Evolutionary conservation across 1,140 invertebrate species (phyloP).

Genomic region (Diuraphis noxia): DNA sequence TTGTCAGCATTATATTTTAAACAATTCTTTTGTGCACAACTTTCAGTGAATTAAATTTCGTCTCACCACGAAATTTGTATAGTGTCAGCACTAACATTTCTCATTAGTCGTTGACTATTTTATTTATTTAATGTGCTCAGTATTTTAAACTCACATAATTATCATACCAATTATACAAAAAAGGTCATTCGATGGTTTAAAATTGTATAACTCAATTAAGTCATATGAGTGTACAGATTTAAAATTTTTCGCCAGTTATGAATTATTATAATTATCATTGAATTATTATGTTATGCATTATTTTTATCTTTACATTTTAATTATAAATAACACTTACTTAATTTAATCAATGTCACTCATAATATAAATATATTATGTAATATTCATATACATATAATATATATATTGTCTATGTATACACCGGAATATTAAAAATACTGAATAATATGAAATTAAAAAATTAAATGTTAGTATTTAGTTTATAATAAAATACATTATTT

Average conservation of each 20-base stretch:
- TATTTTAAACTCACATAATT: constrained; percentile 11
- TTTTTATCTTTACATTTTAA: not conserved
- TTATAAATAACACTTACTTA: not conserved
- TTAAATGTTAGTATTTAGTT: not conserved
- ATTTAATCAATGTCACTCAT: not conserved
- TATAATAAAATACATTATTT: not conserved
- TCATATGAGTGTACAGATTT: not conserved
- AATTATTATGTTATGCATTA: not conserved
- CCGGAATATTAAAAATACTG: not conserved
- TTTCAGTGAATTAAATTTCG: not conserved
- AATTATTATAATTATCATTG: not conserved
- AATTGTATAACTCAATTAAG: not conserved
- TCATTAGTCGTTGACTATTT: not conserved
- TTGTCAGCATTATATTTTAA: not conserved
- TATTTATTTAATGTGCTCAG: not conserved
- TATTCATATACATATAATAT: not conserved
- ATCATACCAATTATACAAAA: not conserved
- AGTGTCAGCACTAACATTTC: not conserved
- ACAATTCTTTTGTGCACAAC: not conserved
- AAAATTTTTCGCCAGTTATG: not conserved
- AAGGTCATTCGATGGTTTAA: not conserved
- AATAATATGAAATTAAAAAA: not conserved
- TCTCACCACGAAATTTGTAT: not conserved
- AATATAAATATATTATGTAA: not conserved
- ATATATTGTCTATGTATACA: no score